Base-by-base conservation (phyloP, 1,140 invertebrate species). In the Coenobita brevimanus region DNA sequence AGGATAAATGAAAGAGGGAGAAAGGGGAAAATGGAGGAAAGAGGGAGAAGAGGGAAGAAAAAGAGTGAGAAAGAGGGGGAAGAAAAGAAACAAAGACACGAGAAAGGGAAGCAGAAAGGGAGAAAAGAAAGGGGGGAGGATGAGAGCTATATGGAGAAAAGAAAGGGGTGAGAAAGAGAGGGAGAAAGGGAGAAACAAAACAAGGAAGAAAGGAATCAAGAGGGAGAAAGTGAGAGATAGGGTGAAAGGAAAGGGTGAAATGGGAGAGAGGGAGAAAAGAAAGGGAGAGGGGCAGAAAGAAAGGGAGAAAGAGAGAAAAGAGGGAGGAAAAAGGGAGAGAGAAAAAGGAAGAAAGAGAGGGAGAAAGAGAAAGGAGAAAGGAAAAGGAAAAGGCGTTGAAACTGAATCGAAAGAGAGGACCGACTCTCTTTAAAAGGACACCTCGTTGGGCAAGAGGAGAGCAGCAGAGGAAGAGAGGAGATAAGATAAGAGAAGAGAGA, bases 241-340 rank as follows among this genome's bases (percentile, higher is more conserved):
- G 67, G 30, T 17, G 30, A 27, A 71, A 27, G 30, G 67, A 71
- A 27, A 71, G 67, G 43, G 71, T 38, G 71, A 75, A 38, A 75
- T 30, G 43, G 71, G 43, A 38, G 43, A 38, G 43, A 38, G 43
- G 71, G 43, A 38, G 43, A 38, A 75, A 38, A 75, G 71, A 75
- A 38, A 75, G 71, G 43, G 71, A 75, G 71, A 75, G 71, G 43
- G 33, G 21, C 6, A 75, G 71, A 36, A 2, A 75, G 71, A 75
- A 13, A 36, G 33, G 21, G 67, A 38, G 0, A 75, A 3, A 36
- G n/a, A 36, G 30, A 36, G 33, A 75, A 10, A 75, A 10, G 41
- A 2, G 10, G 41, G 33, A 0, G 50, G 27, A 17, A 50, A 54
- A 24, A 24, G 75, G 57, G 27, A 4, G 1, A 46, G 38, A 79